These are phyloP conservation scores for Leptodactylus fuscus DNA, from an alignment of 2,113 vertebrate species.

Conservation along the genomic window DNA sequence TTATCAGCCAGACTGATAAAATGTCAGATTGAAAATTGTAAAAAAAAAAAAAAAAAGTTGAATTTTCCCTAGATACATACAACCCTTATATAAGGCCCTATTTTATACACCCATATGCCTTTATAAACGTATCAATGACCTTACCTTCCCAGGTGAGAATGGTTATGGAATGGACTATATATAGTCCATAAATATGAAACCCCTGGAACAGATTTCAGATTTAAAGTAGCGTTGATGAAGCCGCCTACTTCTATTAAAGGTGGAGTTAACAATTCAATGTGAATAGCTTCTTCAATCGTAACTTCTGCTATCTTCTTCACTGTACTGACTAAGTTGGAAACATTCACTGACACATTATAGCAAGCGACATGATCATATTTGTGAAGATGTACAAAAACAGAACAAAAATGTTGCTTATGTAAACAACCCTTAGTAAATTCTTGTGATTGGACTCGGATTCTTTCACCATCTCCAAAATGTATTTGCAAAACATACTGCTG, in stretches of 20 bases:
- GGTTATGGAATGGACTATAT: background rate
- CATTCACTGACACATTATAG: background rate
- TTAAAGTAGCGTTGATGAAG: background rate
- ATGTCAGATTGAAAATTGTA: no score
- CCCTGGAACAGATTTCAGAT: background rate
- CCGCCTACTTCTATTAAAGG: background rate
- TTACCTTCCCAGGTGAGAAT: background rate
- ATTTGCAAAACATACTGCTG: background rate
- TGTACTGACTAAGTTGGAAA: background rate
- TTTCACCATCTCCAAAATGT: background rate
- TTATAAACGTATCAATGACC: background rate
- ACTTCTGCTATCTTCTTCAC: background rate
- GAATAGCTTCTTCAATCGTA: background rate
- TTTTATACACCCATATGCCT: no score
- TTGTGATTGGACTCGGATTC: background rate
- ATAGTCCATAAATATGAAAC: constrained; percentile 1
- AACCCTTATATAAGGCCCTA: no score
- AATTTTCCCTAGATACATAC: no score
- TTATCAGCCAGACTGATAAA: no score
- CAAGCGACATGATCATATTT: background rate
- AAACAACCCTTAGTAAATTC: background rate
- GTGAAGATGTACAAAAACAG: background rate
- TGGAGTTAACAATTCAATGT: background rate
- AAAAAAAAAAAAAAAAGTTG: no score
- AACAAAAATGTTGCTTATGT: background rate